phyloP scores from a whole-genome alignment of 2,113 vertebrate genomes.

The Glaucomys volans region DNA sequence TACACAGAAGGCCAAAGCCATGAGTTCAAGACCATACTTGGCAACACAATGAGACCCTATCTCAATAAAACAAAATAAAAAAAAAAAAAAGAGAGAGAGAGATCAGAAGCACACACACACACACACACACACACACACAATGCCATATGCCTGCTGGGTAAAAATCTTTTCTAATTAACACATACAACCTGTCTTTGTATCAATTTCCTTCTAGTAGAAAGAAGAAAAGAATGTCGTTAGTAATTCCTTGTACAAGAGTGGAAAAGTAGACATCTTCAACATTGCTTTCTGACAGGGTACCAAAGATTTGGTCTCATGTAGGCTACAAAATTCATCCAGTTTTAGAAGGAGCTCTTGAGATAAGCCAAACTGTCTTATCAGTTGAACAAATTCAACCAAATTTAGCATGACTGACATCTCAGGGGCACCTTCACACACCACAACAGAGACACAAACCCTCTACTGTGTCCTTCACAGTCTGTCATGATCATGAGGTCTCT shows the following conservation, averaged over 20 bases:
- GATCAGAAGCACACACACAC: background rate
- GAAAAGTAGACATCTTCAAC: background rate
- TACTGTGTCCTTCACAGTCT: conserved; percentile 39
- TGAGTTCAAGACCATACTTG: background rate
- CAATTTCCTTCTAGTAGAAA: background rate
- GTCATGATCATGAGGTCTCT: conserved; percentile 63
- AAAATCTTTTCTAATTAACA: background rate
- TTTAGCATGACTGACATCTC: conserved; percentile 71
- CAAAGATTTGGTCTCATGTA: conserved; percentile 38
- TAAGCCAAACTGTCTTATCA: conserved; percentile 44
- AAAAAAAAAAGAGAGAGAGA: no score
- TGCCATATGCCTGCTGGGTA: background rate
- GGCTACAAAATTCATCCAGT: conserved; percentile 57
- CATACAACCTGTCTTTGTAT: background rate
- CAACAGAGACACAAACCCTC: conserved; percentile 78
- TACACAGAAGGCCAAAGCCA: background rate
- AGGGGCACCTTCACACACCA: conserved; percentile 76
- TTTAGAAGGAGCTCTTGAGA: conserved; percentile 63
- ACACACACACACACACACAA: background rate
- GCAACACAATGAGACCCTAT: background rate
- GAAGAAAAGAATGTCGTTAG: conserved; percentile 28
- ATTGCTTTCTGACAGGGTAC: background rate
- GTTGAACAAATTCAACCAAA: conserved; percentile 42
- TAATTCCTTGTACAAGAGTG: background rate
- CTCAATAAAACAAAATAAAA: background rate